Conservation (phyloP, 2,888 invertebrate genomes). For the Branchellion lobata region DNA sequence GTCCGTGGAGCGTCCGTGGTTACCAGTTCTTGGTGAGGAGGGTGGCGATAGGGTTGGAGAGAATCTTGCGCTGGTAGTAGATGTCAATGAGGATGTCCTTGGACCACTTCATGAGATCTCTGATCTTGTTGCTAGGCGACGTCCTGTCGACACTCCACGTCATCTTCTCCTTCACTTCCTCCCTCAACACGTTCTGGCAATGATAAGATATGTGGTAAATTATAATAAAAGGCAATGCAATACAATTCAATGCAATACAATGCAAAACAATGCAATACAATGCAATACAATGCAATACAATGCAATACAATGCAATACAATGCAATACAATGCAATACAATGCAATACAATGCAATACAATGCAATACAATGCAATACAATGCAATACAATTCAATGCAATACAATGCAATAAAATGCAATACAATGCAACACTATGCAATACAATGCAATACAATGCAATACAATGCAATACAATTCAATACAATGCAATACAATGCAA, state of each 20-base stretch:
- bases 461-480: not conserved
- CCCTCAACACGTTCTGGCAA: constrained; percentile 59
- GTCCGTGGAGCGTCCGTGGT: too few species aligned
- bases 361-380: too few species aligned
- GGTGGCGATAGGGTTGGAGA: constrained; percentile 59
- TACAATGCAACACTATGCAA: too few species aligned
- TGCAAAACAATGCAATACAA: constrained; percentile 35
- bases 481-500: constrained; percentile 10
- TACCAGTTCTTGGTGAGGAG: constrained; percentile 62
- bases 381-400: too few species aligned
- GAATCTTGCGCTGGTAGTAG: constrained; percentile 61
- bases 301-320: constrained; percentile 40
- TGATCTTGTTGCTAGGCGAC: constrained; percentile 62
- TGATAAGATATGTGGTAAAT: too few species aligned
- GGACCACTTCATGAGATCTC: constrained; percentile 63
- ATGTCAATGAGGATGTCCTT: constrained; percentile 63
- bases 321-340: constrained; percentile 39
- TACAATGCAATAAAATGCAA: too few species aligned
- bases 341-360: constrained; percentile 24
- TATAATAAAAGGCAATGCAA: too few species aligned
- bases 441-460: too few species aligned
- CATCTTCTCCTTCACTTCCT: constrained; percentile 62
- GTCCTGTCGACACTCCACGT: constrained; percentile 63
- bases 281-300: constrained; percentile 38
- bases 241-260: constrained; percentile 36